Conservation (phyloP, 1,140 invertebrate species). For the Ips nitidus region DNA sequence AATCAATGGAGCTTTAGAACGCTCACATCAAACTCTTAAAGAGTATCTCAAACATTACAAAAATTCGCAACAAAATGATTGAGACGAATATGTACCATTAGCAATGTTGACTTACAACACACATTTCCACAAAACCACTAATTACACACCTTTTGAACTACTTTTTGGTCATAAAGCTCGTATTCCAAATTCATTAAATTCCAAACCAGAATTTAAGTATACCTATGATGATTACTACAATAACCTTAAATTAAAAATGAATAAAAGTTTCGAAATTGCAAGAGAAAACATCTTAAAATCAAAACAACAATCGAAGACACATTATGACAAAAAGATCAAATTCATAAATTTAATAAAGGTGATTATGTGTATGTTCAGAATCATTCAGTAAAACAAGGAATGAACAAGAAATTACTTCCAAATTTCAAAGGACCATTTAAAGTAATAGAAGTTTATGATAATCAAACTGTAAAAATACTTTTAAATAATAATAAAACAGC, state of each 20-base stretch:
- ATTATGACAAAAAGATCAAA: constrained; percentile 44
- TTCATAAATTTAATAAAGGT: constrained; percentile 34
- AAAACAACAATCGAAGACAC: constrained; percentile 44
- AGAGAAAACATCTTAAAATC: constrained; percentile 39
- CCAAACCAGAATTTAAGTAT: constrained; percentile 38
- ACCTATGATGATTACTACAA: constrained; percentile 47
- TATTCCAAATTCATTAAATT: constrained; percentile 37
- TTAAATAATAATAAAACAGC: constrained; percentile 27
- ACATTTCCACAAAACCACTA: constrained; percentile 47
- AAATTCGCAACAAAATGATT: constrained; percentile 39
- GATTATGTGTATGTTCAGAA: constrained; percentile 36
- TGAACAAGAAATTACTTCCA: constrained; percentile 27
- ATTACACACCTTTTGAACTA: constrained; percentile 52
- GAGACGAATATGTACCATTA: constrained; percentile 46
- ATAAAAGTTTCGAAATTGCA: constrained; percentile 44
- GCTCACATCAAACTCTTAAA: constrained; percentile 45
- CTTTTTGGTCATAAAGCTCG: constrained; percentile 49
- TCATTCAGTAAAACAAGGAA: constrained; percentile 23
- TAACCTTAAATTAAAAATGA: constrained; percentile 46
- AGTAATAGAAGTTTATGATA: constrained; percentile 28
- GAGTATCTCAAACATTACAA: constrained; percentile 49
- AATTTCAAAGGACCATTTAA: constrained; percentile 36
- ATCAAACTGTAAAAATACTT: constrained; percentile 30
- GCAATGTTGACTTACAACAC: constrained; percentile 52
- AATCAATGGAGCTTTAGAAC: constrained; percentile 48